Base-by-base conservation (phyloP, 1,140 invertebrate species). In the Vollenhovia emeryi region DNA sequence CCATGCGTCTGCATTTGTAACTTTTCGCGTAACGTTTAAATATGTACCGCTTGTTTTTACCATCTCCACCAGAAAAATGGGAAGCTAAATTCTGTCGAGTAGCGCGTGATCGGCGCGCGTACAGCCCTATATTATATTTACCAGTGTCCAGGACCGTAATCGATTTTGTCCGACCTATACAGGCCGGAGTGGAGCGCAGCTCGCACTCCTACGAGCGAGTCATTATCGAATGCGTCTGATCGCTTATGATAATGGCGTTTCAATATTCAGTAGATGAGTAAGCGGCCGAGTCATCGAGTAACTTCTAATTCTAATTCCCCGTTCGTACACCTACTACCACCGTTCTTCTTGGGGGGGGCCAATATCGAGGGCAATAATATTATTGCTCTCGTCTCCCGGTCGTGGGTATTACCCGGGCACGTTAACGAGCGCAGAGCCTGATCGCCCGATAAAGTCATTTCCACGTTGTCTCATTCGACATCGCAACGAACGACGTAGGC, bases 201-300 rank as follows among this genome's bases (percentile, higher is more conserved):
- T 43, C 66, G 8, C 40, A 33, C 43, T 43, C 21, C 18, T 57
- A 80, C 78, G 13, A 71, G 27, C 60, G 18, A 79, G 60, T 79
- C 64, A 79, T 73, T 73, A 73, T 57, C 50, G 66, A 71, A 55
- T 82, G 66, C 68, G 66, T 73, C 78, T 82, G 66, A 82, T 82
- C 66, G 50, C 40, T 82, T 82, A 73, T 82, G 57, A 66, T 82
- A 64, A 60, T 82, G 84, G 36, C 59, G 45, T 80, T 80, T 89
- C 78, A 89, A 89, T 79, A 89, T 89, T 89, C 79, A 86, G 36
- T 45, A 36, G 79, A 55, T 84, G 88, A 89, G 66, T 89, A 86
- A 89, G 87, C 85, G 50, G 4, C 24, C 78, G 66, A 89, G 87
- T 89, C 74, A 89, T 87, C 68, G 78, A 69, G 30, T 45, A 83